A percentile compares a stretch with the other conserved stretches of the same genome.
Evolutionary conservation across 2,797 vertebrate genomes (phyloP).

Genomic region (Synanceia verrucosa): DNA sequence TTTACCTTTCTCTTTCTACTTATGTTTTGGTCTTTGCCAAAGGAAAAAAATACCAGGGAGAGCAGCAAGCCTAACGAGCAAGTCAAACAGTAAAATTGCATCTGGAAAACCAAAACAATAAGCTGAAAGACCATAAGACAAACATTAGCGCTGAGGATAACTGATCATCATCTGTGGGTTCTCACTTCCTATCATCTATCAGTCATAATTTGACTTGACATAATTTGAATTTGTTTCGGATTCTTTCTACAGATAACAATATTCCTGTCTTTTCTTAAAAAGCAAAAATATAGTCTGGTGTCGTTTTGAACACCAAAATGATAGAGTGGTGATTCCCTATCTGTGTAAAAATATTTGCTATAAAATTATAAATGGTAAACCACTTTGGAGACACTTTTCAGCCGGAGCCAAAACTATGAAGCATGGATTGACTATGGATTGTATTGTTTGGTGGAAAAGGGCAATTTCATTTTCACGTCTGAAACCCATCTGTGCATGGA

Average conservation of each 20-base stretch:
- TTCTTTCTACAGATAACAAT: not conserved
- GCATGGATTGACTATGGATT: too few species aligned
- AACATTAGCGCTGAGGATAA: not conserved
- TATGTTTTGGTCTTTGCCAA: not conserved
- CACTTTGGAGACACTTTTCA: conserved; percentile 1
- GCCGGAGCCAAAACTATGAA: not conserved
- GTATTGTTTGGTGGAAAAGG: not conserved
- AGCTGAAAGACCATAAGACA: not conserved
- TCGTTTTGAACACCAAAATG: not conserved
- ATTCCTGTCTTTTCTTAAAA: not conserved
- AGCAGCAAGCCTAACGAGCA: too few species aligned
- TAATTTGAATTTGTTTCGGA: too few species aligned
- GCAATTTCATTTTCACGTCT: not conserved
- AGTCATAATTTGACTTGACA: too few species aligned
- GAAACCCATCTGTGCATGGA: conserved; percentile 7
- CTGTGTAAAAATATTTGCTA: not conserved
- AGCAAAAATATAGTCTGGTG: not conserved
- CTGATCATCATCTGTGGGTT: not conserved
- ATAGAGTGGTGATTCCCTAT: not conserved
- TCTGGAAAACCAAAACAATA: not conserved
- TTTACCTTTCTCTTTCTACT: not conserved
- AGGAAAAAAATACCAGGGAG: too few species aligned
- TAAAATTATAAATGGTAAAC: not conserved
- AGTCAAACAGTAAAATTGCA: not conserved
- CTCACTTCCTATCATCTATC: too few species aligned